Evolutionary conservation across 1,140 invertebrate genomes (phyloP), one percentile per base, ranked within the genome.

Genomic region (Galleria mellonella): DNA sequence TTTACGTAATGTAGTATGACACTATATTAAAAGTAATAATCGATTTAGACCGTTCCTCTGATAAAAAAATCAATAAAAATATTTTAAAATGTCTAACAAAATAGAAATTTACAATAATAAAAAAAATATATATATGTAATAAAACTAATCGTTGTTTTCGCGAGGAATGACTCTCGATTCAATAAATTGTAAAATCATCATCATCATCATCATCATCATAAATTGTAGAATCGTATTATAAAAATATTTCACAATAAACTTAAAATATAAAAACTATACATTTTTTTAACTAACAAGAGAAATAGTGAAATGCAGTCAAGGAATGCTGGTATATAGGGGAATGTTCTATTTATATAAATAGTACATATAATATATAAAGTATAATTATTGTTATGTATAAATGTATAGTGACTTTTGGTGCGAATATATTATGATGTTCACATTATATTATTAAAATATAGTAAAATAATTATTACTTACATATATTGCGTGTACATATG

Each of bases 101-200:
- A 76, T 75, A 79, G 70, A 77, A 74, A 77, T 77, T 66, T 81
- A 83, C 76, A 81, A 55, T 71, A 62, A 70, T 69, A 68, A 67
- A 62, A 70, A 71, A 68, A 67, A 62, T 67, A 23, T 23, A 23
- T 23, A 6, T 23, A 63, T 72, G 44, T 45, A 71, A 51, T 63
- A 72, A 78, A 74, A 76, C 71, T 67, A 74, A 75, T 81, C 76
- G 76, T 77, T 83, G 76, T 75, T 50, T 83, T 66, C 75, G 62
- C 41, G 15, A 57, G 75, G 73, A 78, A 83, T 70, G 73, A 69
- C 57, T 61, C 57, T 61, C 56, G 45, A 64, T 23, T 23, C 6
- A 23, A 23, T 23, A 23, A 23, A 23, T 23, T 23, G 17, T 56
- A 71, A 63, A 65, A 56, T n/a, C n/a, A n/a, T n/a, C n/a, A n/a